Percentiles rank a stretch among this genome's conserved stretches.
Conservation (phyloP, 2,113 vertebrate species). For the Passerina amoena region DNA sequence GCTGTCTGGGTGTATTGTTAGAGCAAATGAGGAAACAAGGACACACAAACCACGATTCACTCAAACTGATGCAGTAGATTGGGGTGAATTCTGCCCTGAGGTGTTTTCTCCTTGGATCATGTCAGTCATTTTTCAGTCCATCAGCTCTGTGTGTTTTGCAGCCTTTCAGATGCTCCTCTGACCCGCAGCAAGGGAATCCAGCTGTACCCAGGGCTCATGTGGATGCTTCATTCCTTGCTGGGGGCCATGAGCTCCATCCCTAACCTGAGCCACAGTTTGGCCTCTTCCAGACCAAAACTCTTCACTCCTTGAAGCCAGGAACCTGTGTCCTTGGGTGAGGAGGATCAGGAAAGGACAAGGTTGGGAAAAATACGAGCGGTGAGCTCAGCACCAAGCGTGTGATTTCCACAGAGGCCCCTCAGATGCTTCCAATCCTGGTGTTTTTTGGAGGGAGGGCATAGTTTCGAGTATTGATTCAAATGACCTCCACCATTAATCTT, state of each 20-base stretch:
- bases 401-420: slow-evolving; percentile 33
- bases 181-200: not conserved
- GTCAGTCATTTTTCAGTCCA: not conserved
- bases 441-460: not conserved
- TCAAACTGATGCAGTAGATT: not conserved
- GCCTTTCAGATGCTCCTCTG: not conserved
- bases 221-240: not conserved
- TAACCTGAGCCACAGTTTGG: not conserved
- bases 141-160: not conserved
- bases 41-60: not conserved
- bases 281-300: not conserved
- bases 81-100: not conserved
- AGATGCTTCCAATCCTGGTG: not conserved
- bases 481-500: slow-evolving; percentile 57
- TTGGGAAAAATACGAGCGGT: slow-evolving; percentile 9
- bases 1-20: not conserved
- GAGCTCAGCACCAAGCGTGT: not conserved
- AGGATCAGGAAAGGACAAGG: slow-evolving; percentile 22
- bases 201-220: not conserved
- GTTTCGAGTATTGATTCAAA: slow-evolving; percentile 48
- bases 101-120: not conserved
- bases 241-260: not conserved
- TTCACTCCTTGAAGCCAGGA: not conserved
- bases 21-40: not conserved
- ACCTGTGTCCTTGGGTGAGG: not conserved